Evolutionary conservation across 2,113 vertebrate species (phyloP).

Genomic region (Paralichthys olivaceus): DNA sequence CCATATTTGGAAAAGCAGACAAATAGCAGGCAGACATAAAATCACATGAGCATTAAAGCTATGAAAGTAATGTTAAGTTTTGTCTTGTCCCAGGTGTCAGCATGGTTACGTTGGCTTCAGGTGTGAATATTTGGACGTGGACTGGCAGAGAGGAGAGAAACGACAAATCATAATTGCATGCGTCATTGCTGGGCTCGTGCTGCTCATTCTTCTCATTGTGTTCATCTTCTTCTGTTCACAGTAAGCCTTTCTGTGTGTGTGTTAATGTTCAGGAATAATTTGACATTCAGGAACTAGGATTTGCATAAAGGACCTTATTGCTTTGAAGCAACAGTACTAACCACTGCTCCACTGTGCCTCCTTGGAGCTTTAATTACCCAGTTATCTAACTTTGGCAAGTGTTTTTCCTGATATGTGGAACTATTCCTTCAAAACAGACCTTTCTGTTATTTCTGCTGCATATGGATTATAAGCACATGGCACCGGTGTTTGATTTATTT

Average conservation of each 20-base stretch:
- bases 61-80: background rate
- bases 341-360: too few species aligned
- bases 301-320: too few species aligned
- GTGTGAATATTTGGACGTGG: slow-evolving; percentile 85
- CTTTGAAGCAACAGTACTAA: too few species aligned
- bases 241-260: slow-evolving; percentile 79
- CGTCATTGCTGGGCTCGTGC: slow-evolving; percentile 78
- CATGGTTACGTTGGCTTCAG: slow-evolving; percentile 82
- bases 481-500: background rate
- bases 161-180: slow-evolving; percentile 83
- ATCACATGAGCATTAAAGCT: background rate
- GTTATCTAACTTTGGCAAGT: background rate
- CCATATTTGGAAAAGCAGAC: background rate
- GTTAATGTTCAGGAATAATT: background rate
- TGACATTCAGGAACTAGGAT: background rate
- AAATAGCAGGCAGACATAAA: background rate
- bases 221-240: slow-evolving; percentile 83
- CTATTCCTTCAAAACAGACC: background rate
- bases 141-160: slow-evolving; percentile 67
- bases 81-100: slow-evolving; percentile 80
- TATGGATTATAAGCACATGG: background rate
- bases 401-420: background rate
- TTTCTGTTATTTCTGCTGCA: background rate
- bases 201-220: slow-evolving; percentile 83
- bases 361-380: too few species aligned